Evolutionary conservation across 2,888 invertebrate genomes (phyloP).

Genomic region (Anthophora plumipes): DNA sequence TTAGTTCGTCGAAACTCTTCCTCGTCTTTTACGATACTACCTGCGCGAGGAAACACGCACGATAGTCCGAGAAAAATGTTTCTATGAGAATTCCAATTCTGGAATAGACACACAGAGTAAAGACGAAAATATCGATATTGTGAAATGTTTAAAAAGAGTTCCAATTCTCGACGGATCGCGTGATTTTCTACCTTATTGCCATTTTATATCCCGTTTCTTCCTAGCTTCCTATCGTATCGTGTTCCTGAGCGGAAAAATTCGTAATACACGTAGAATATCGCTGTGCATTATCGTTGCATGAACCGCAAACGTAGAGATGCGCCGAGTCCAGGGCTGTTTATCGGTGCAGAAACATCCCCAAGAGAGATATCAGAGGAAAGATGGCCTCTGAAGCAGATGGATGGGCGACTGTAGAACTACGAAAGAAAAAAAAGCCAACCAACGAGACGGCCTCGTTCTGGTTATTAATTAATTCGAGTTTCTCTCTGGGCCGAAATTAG

Average conservation of each 20-base stretch:
- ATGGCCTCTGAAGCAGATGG: constrained; percentile 6
- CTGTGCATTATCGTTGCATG: neutral
- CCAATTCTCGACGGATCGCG: neutral
- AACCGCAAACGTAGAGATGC: neutral
- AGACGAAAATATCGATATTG: no score
- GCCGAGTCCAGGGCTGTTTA: neutral
- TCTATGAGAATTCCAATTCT: no score
- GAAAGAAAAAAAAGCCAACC: constrained; percentile 13
- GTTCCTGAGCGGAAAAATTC: neutral
- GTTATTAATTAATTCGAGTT: constrained; percentile 77
- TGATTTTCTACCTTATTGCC: neutral
- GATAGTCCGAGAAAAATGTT: no score
- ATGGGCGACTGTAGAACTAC: neutral
- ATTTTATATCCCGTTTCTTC: neutral
- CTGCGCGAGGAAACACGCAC: no score
- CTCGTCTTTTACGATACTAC: no score
- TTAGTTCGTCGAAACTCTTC: no score
- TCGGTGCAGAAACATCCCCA: constrained; percentile 10
- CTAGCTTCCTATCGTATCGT: neutral
- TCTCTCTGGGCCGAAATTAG: constrained; percentile 67
- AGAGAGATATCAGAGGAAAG: constrained; percentile 30
- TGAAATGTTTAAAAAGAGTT: no score
- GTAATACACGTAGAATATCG: neutral
- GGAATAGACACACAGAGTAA: no score
- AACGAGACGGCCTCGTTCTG: constrained; percentile 25